These are phyloP conservation scores for Drosophila subquinaria DNA, from an alignment of 2,888 invertebrate genomes.

Conservation along the genomic window DNA sequence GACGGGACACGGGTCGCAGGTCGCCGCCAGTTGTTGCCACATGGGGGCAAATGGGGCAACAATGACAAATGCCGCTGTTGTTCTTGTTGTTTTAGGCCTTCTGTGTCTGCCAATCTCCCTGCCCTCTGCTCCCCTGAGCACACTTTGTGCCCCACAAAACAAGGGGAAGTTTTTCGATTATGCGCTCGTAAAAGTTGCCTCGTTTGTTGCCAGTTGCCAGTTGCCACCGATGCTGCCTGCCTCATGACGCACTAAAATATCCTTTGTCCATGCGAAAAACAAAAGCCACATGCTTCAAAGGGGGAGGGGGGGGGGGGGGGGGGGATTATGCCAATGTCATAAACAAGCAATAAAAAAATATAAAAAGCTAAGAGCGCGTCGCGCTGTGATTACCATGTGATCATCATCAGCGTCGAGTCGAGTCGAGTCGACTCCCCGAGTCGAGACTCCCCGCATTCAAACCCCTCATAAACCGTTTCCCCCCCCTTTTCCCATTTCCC, in stretches of 20 bases:
- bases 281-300: slow-evolving; percentile 61
- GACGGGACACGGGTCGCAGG: slow-evolving; percentile 17
- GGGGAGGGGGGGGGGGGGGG: neutral
- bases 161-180: slow-evolving; percentile 75
- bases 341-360: slow-evolving; percentile 80
- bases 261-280: slow-evolving; percentile 67
- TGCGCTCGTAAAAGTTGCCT: slow-evolving; percentile 77
- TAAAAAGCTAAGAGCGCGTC: slow-evolving; percentile 61
- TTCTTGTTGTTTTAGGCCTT: slow-evolving; percentile 23
- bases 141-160: neutral
- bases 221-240: slow-evolving; percentile 29
- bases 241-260: slow-evolving; percentile 45
- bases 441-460: neutral
- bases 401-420: slow-evolving; percentile 54
- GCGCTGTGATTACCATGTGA: slow-evolving; percentile 68
- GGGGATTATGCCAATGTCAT: slow-evolving; percentile 64
- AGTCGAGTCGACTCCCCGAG: neutral
- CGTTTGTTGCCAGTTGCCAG: slow-evolving; percentile 50
- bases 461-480: neutral
- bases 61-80: slow-evolving; percentile 45
- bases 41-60: slow-evolving; percentile 32
- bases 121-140: neutral
- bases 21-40: slow-evolving; percentile 52
- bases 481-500: neutral
- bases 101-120: slow-evolving; percentile 41